Base-by-base conservation (phyloP, 2,888 invertebrate species). In the Tetramorium bicarinatum region DNA sequence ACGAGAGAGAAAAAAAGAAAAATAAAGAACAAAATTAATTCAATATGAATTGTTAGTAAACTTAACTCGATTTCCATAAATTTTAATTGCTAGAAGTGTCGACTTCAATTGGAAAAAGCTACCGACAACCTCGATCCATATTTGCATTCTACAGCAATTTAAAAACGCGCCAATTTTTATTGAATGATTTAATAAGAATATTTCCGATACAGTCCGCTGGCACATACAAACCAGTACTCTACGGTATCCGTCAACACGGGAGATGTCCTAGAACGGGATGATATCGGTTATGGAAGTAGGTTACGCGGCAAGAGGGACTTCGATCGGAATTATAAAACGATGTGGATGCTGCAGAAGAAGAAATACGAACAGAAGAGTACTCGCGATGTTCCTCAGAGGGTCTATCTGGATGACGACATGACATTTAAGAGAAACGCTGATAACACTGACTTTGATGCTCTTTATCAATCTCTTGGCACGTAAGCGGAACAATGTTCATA, bases 261-360 rank as follows among this genome's bases (percentile, higher is more conserved):
- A 13, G 47, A 52, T 15, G 64, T 81, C 47, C 61, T 62, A 44
- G 66, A 21, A 72, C 41, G 38, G 34, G 21, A 44, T 41, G 69
- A 54, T n/a, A 34, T 61, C n/a, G 67, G 11, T 69, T 56, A 56
- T 54, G 74, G 18, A 18, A 54, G 18, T 56, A 88, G 85, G 67
- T 44, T 75, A 21, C 89, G 90, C 49, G 87, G 64, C 54, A 91
- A 89, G 25, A 86, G 91, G 61, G 85, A 59, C 62, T 86, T 83
- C 29, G 81, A 75, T 64, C 82, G 38, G 41, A 77, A 34, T 64
- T 84, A 84, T 52, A 80, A 82, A 54, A 71, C 21, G 29, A 47
- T 62, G 34, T 83, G 83, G 83, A 25, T n/a, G 64, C 29, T 49
- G 44, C 34, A 64, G 29, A 82, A 66, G 69, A 87, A 84, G 52